Evolutionary conservation across 2,797 vertebrate species (phyloP), one percentile per base, ranked within the genome.

Genomic region (Tolypeutes matacus): DNA sequence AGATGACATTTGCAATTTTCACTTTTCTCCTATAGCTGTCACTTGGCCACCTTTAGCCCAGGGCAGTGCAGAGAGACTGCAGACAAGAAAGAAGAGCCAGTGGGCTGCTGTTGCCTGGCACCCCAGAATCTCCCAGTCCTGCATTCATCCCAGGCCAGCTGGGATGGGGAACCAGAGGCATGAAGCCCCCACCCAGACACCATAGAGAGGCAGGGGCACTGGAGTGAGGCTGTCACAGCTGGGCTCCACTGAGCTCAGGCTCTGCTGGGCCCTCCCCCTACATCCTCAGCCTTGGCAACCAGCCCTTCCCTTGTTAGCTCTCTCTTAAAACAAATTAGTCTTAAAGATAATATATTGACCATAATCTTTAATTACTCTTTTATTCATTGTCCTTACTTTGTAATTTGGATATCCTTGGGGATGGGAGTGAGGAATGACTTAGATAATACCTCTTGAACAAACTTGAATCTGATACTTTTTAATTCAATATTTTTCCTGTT

Each of bases 341-440:
- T 39, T 39, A 39, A 39, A 39, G 39, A 39, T 39, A 39, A 39
- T 7, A 39, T 39, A 39, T 23, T 80, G 49, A 58, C 69, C 46
- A 34, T 75, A 53, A 73, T 72, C n/a, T 84, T 93, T 91, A 89
- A 80, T 60, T 89, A 62, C 70, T 25, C 36, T 90, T 56, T 76
- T 67, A 21, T 49, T 76, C 53, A 34, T 86, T 69, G 21, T 64
- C 25, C 31, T 64, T 92, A 21, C 39, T 91, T 93, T 77, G 3
- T 87, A 84, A 39, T 39, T 39, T 39, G 39, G 39, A 7, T 39
- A 39, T 39, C 39, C 39, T 39, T 39, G 39, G 39, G 39, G 39
- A 39, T 39, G 39, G 39, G 39, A 39, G 39, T 39, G 39, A 39
- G 39, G 39, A 39, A 39, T 39, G 39, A 39, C 39, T 39, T 39